Conservation (phyloP, 2,888 invertebrate species). For the Cataglyphis albicans region DNA sequence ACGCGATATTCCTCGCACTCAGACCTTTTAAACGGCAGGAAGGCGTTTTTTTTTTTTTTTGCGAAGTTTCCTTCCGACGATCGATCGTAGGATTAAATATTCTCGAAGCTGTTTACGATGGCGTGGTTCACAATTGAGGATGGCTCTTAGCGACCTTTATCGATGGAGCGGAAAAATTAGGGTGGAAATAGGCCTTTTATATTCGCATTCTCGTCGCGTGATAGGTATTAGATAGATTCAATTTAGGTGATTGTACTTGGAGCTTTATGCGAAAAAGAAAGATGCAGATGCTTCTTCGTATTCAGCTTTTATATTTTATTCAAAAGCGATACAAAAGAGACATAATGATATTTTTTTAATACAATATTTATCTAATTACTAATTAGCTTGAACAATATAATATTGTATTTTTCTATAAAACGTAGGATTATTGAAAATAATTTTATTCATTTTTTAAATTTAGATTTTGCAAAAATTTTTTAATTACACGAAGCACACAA, state of each 20-base stretch:
- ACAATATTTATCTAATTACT: neutral
- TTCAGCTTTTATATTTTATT: conserved; percentile 3
- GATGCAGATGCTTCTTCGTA: neutral
- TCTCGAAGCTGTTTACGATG: conserved; percentile 72
- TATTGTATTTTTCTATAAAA: neutral
- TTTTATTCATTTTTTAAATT: conserved; percentile 2
- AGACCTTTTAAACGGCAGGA: conserved; percentile 54
- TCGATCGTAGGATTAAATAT: conserved; percentile 72
- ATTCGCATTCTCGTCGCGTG: conserved; percentile 70
- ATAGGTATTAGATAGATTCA: conserved; percentile 64
- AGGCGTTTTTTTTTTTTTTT: conserved; percentile 56
- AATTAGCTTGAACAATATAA: conserved; percentile 1
- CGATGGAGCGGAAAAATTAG: conserved; percentile 72
- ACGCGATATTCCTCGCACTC: conserved; percentile 46
- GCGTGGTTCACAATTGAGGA: conserved; percentile 70
- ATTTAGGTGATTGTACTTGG: conserved; percentile 66
- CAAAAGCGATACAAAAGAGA: neutral
- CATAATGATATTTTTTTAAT: neutral
- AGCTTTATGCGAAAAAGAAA: neutral
- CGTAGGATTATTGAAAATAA: neutral
- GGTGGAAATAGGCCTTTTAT: conserved; percentile 75
- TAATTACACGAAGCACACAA: neutral
- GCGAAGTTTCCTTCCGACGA: conserved; percentile 52
- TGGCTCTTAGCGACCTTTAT: conserved; percentile 72
- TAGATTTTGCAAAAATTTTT: neutral